Base-by-base conservation (phyloP, 2,113 vertebrate genomes). In the Dipodomys stephensi region DNA sequence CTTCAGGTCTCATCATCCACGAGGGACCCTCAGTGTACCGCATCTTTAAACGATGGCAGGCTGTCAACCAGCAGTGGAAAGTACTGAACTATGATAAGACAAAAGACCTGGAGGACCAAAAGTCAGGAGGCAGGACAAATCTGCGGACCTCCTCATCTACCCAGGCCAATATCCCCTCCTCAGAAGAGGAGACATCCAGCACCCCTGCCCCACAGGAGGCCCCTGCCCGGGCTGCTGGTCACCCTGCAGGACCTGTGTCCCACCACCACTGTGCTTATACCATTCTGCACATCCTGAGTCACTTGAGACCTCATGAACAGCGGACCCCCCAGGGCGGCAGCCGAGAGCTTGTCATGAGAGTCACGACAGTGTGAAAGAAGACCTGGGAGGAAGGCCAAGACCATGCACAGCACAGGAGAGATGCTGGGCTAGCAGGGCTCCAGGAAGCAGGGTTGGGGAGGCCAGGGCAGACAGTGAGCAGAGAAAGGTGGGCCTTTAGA, bases 51-150 rank as follows among this genome's bases (percentile, higher is more conserved):
- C 98, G 99, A 93, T 99, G 99, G 99, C 99, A 99, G 97, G 99
- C 99, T 0, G 99, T 99, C 95, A 99, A 99, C 98, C 99, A 99
- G 98, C 99, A 99, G 97, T 99, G 99, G 99, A 99, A 99, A 98
- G 99, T 99, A 95, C 97, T 99, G 97, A 99, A 99, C 98, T 99
- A 99, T 95, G 98, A 99, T 96, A 99, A 99, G 98, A 97, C 99
- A 8, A 98, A 99, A 98, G 99, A 99, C 98, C 98, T 99, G 76
- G 98, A 99, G 87, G 99, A 99, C 76, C 98, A 99, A 98, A 99
- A 99, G 97, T 97, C 98, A 22, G 96, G 97, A 82, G 97, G 98
- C 92, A 98, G 99, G 97, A 98, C 98, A 97, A 99, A 99, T 95
- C 98, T 98, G 79, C 98, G 98, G 93, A 98, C 98, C 95, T 98